Percentiles rank a stretch among this genome's conserved stretches.
These are phyloP conservation scores for Dipodomys merriami DNA, from an alignment of 2,113 vertebrate species.

Conservation along the genomic window DNA sequence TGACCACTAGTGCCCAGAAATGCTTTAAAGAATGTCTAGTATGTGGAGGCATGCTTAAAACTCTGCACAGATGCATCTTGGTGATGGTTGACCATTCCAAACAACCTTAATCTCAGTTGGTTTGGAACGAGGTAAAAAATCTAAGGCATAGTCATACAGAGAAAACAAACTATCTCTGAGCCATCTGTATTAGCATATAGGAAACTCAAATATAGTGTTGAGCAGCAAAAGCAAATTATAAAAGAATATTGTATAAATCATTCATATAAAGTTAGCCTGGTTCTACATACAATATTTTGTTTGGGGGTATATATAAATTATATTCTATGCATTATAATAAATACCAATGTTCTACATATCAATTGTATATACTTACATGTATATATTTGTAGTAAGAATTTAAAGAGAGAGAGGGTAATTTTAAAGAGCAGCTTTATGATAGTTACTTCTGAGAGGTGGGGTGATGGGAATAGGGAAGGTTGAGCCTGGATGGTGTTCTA, in stretches of 20 bases:
- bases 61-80: background rate
- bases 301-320: background rate
- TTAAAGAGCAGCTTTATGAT: slow-evolving; percentile 3
- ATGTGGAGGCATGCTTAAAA: background rate
- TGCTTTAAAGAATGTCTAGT: background rate
- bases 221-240: background rate
- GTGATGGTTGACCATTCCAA: background rate
- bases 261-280: background rate
- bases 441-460: background rate
- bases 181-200: background rate
- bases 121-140: slow-evolving; percentile 11
- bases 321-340: background rate
- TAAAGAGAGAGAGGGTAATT: background rate
- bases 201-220: background rate
- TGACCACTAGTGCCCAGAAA: background rate
- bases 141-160: background rate
- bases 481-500: background rate
- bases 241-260: background rate
- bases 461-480: background rate
- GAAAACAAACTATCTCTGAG: background rate
- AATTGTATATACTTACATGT: background rate
- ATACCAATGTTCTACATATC: background rate
- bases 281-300: background rate
- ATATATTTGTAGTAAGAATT: background rate
- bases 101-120: background rate